Conservation (phyloP, 2,888 invertebrate genomes). For the Andrena dorsata region DNA sequence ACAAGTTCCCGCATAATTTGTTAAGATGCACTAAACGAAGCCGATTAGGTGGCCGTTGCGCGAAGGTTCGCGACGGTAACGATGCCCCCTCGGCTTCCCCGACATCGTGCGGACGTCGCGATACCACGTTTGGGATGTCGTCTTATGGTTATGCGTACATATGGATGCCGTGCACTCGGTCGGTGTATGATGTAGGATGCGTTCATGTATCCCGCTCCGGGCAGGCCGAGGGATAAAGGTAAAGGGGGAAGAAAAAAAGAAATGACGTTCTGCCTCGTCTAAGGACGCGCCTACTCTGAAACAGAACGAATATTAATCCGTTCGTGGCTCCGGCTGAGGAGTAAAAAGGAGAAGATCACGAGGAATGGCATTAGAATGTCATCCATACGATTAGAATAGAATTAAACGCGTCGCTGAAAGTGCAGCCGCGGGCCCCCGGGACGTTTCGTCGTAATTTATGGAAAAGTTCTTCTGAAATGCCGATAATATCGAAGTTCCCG, state of each 20-base stretch:
- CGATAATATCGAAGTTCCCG: neutral
- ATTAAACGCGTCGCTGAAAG: conserved; percentile 18
- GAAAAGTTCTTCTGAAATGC: conserved; percentile 25
- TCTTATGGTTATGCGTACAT: conserved; percentile 74
- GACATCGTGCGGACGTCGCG: conserved; percentile 48
- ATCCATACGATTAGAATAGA: conserved; percentile 59
- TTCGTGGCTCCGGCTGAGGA: conserved; percentile 6
- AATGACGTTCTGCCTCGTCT: conserved; percentile 50
- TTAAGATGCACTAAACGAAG: conserved; percentile 39
- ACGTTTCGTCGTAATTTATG: conserved; percentile 26
- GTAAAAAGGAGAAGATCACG: conserved; percentile 24
- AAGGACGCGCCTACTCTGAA: conserved; percentile 62
- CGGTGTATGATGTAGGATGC: conserved; percentile 62
- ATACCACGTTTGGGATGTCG: conserved; percentile 76
- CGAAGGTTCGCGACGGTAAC: conserved; percentile 63
- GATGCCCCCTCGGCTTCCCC: conserved; percentile 43
- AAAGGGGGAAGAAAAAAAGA: conserved; percentile 8
- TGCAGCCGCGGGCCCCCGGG: neutral
- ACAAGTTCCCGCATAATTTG: conserved; percentile 46
- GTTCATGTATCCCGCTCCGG: conserved; percentile 31
- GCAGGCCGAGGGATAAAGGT: conserved; percentile 13
- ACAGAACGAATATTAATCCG: conserved; percentile 56
- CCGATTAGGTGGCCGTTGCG: conserved; percentile 40
- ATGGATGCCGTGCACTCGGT: conserved; percentile 66
- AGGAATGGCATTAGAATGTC: conserved; percentile 69